Evolutionary conservation across 1,140 invertebrate species (phyloP).

Genomic region (Zaprionus africanus): DNA sequence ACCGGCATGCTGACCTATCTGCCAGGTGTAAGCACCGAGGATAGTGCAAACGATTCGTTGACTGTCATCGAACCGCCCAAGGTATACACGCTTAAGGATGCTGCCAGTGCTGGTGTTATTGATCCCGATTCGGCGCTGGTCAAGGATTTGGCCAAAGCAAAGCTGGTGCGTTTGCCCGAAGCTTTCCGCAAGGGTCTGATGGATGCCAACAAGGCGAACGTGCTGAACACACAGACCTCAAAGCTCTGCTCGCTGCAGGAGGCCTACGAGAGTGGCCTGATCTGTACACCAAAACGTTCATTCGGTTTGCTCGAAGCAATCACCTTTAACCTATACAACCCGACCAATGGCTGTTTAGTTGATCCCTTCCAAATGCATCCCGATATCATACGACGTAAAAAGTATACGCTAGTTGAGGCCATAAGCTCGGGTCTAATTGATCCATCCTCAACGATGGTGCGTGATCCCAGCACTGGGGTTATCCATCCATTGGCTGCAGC

Average conservation of each 20-base stretch:
- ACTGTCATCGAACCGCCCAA: conserved; percentile 83
- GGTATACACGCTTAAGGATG: conserved; percentile 92
- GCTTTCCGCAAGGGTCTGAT: conserved; percentile 94
- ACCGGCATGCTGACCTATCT: conserved; percentile 92
- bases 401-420: conserved; percentile 90
- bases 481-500: conserved; percentile 92
- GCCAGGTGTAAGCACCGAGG: conserved; percentile 82
- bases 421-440: conserved; percentile 92
- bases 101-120: conserved; percentile 91
- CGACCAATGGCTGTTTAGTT: conserved; percentile 90
- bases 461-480: conserved; percentile 90
- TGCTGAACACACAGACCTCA: conserved; percentile 92
- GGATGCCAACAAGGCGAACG: conserved; percentile 93
- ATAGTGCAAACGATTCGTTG: conserved; percentile 67
- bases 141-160: conserved; percentile 93
- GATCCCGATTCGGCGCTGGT: conserved; percentile 94
- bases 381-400: conserved; percentile 87
- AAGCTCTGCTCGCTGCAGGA: conserved; percentile 90
- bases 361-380: conserved; percentile 91
- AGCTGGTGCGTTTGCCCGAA: conserved; percentile 92
- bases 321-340: conserved; percentile 93
- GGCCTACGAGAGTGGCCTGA: conserved; percentile 91
- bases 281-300: conserved; percentile 90
- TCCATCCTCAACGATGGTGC: conserved; percentile 92
- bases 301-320: conserved; percentile 93